Evolutionary conservation across 2,113 vertebrate genomes (phyloP).

Genomic region (Tyrannus savana): DNA sequence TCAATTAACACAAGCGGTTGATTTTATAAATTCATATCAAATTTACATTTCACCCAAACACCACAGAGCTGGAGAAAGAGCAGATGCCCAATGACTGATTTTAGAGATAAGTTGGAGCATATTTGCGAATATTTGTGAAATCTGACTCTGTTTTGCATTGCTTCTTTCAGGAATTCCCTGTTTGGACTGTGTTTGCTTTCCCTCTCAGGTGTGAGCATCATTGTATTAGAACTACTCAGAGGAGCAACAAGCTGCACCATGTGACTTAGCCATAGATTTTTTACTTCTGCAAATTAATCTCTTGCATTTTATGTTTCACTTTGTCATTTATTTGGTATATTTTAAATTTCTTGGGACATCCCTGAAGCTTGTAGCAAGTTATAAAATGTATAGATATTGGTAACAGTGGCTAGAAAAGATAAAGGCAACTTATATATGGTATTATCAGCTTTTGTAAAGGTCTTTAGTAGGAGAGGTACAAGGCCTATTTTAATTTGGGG

Average conservation of each 20-base stretch:
- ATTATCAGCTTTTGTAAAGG: not conserved
- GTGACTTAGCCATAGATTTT: not conserved
- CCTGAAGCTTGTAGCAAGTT: not conserved
- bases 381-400: not conserved
- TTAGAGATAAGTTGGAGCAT: not conserved
- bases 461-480: not conserved
- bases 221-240: not conserved
- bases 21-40: not conserved
- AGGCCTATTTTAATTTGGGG: not conserved
- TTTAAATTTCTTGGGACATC: not conserved
- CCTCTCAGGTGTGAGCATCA: not conserved
- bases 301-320: not conserved
- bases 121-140: not conserved
- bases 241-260: not conserved
- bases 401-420: not conserved
- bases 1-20: not conserved
- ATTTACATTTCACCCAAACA: not conserved
- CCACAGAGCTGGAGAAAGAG: not conserved
- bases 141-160: not conserved
- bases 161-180: not conserved
- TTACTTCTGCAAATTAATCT: constrained; percentile 3
- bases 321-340: not conserved
- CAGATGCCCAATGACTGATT: not conserved
- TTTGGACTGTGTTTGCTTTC: not conserved
- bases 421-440: not conserved